Percentiles rank a stretch among this genome's conserved stretches.
These are phyloP conservation scores for Hydrotaea cyrtoneurina DNA, from an alignment of 2,888 invertebrate genomes.

Conservation along the genomic window DNA sequence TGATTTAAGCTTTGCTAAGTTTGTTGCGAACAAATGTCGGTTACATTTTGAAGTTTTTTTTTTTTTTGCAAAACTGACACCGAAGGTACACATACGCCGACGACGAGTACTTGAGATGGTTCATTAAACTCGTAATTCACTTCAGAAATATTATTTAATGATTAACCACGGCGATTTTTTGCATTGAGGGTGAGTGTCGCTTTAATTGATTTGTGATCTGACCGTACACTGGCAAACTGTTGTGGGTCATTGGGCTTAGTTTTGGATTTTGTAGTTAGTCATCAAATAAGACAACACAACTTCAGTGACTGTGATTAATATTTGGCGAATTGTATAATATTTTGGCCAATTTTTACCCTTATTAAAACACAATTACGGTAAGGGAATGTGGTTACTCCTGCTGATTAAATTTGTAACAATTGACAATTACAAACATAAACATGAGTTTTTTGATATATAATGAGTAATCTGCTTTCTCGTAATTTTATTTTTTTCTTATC, in stretches of 20 bases:
- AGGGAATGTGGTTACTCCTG: too few relatives aligned
- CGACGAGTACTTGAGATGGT: conserved; percentile 43
- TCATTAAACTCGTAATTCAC: conserved; percentile 44
- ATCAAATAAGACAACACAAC: neutral
- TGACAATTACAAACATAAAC: too few relatives aligned
- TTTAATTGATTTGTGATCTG: conserved; percentile 41
- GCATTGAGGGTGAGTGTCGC: conserved; percentile 46
- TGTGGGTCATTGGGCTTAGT: conserved; percentile 3
- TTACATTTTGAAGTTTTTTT: conserved; percentile 34
- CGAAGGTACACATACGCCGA: neutral
- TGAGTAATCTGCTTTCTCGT: too few relatives aligned
- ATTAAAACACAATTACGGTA: too few relatives aligned
- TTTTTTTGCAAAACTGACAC: neutral
- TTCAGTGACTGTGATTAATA: too few relatives aligned
- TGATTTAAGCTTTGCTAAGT: conserved; percentile 7
- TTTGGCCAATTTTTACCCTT: too few relatives aligned
- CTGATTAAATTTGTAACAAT: too few relatives aligned
- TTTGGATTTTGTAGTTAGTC: neutral
- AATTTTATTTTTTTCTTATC: too few relatives aligned
- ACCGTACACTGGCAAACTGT: neutral
- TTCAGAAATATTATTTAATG: conserved; percentile 1
- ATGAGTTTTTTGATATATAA: too few relatives aligned
- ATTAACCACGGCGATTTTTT: neutral
- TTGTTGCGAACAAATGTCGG: conserved; percentile 20
- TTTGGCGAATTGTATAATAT: too few relatives aligned